Conservation (phyloP, 2,113 vertebrate genomes). For the Seriola rivoliana region DNA sequence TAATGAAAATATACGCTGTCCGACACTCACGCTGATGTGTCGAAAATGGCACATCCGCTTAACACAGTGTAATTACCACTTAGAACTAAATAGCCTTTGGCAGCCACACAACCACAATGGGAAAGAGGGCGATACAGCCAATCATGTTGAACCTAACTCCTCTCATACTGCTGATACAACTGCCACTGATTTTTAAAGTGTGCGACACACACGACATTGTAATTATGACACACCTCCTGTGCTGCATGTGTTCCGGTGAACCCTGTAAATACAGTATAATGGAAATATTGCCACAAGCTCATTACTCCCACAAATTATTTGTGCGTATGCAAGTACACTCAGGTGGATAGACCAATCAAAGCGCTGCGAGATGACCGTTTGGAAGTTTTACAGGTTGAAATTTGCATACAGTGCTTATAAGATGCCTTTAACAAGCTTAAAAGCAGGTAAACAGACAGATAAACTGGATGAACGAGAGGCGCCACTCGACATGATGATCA, state of each 20-base stretch:
- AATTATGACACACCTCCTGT: background rate
- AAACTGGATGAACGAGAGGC: conserved; percentile 17
- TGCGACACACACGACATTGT: conserved; percentile 2
- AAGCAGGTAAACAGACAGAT: background rate
- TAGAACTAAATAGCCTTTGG: conserved; percentile 35
- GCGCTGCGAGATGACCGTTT: background rate
- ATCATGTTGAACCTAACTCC: conserved; percentile 13
- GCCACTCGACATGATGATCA: conserved; percentile 36
- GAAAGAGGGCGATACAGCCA: conserved; percentile 44
- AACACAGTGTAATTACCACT: conserved; percentile 31
- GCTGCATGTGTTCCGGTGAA: background rate
- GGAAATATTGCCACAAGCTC: background rate
- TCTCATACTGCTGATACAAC: conserved; percentile 22
- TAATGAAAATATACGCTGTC: conserved; percentile 13
- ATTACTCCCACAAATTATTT: background rate
- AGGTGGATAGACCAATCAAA: background rate
- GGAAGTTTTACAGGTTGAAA: background rate
- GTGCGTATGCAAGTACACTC: background rate
- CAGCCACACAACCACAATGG: conserved; percentile 16
- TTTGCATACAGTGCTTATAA: background rate
- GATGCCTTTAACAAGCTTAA: background rate
- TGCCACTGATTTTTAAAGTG: conserved; percentile 25
- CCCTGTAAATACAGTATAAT: background rate
- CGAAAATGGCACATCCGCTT: conserved; percentile 25
- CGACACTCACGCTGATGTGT: background rate